These are phyloP conservation scores for Lepilemur ruficaudatus DNA, from an alignment of 2,797 vertebrate species.

Conservation along the genomic window DNA sequence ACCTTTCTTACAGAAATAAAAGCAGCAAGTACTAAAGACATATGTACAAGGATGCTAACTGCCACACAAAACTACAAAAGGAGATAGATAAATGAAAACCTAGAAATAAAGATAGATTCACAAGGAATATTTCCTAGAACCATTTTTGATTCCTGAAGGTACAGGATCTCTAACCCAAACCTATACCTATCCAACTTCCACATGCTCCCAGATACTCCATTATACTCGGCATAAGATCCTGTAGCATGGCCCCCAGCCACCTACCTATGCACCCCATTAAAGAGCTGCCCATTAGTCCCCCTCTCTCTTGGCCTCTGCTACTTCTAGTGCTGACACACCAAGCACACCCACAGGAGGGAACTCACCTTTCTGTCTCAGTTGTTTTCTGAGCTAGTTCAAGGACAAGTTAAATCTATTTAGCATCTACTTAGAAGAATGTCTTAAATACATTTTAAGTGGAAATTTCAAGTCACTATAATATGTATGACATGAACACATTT, in stretches of 20 bases:
- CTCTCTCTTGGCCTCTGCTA: not conserved
- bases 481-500: not conserved
- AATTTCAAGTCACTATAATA: not conserved
- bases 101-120: not conserved
- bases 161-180: not conserved
- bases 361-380: not conserved
- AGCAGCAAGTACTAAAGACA: not conserved
- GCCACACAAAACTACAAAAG: not conserved
- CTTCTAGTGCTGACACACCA: not conserved
- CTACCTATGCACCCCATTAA: rapidly evolving
- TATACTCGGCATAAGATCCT: too few relatives aligned
- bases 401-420: not conserved
- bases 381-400: not conserved
- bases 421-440: not conserved
- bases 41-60: rapidly evolving
- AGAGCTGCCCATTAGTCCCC: not conserved
- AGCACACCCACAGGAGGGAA: not conserved
- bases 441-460: not conserved
- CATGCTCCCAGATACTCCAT: rapidly evolving
- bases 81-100: not conserved
- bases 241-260: rapidly evolving
- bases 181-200: not conserved
- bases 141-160: not conserved
- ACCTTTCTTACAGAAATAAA: not conserved
- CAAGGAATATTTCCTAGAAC: not conserved